A percentile compares a stretch with the other conserved stretches of the same genome.
Conservation (phyloP, 2,888 invertebrate genomes). For the Leptinotarsa rubiginosa region DNA sequence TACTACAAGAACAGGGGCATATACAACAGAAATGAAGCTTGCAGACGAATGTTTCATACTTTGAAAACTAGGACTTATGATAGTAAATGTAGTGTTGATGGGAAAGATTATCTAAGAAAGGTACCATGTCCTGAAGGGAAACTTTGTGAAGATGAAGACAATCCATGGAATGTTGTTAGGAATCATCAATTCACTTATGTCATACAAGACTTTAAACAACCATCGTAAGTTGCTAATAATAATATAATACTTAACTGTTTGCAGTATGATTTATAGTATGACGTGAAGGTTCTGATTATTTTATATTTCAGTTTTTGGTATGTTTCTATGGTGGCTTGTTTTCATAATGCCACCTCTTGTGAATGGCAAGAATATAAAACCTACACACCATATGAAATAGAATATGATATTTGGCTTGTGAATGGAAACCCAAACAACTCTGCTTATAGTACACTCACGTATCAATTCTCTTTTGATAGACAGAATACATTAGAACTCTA, state of each 20-base stretch:
- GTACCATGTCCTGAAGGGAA: constrained; percentile 84
- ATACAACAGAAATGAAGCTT: constrained; percentile 78
- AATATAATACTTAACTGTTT: not conserved
- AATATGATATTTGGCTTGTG: constrained; percentile 95
- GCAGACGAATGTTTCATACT: constrained; percentile 87
- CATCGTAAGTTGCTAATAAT: constrained; percentile 74
- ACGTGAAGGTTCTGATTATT: not conserved
- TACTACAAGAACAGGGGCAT: constrained; percentile 85
- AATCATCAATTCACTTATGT: constrained; percentile 95
- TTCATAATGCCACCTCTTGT: constrained; percentile 82
- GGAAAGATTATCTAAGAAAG: constrained; percentile 83
- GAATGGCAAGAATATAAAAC: constrained; percentile 84
- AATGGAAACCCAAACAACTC: constrained; percentile 95
- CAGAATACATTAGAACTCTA: constrained; percentile 91
- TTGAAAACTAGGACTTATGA: constrained; percentile 88
- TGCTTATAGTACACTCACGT: constrained; percentile 87
- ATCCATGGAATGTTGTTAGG: constrained; percentile 84
- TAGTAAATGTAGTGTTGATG: constrained; percentile 81
- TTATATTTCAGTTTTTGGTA: constrained; percentile 87
- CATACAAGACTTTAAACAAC: constrained; percentile 88
- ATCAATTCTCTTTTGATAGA: constrained; percentile 96
- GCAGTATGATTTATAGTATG: not conserved
- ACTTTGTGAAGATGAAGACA: constrained; percentile 89
- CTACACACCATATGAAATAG: constrained; percentile 65
- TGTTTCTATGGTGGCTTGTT: constrained; percentile 93